Evolutionary conservation across 2,888 invertebrate species (phyloP).

Genomic region (Chalcosyrphus nemorum): DNA sequence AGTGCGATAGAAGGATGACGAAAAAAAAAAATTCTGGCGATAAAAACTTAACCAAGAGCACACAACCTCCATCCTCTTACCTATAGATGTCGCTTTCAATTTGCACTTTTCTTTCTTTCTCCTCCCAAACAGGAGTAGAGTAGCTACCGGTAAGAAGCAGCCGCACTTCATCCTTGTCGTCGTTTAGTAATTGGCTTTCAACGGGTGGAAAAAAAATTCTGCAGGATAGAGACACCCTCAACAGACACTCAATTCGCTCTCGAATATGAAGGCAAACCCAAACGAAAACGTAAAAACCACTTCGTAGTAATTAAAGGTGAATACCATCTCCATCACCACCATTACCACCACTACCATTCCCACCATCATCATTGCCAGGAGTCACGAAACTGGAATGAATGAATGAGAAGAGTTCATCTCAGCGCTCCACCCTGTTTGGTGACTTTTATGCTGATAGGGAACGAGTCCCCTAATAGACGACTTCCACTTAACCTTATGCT

Average conservation of each 20-base stretch:
- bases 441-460: constrained; percentile 23
- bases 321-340: too few relatives aligned
- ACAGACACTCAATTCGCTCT: constrained; percentile 24
- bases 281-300: constrained; percentile 62
- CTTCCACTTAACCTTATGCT: constrained; percentile 55
- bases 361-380: too few relatives aligned
- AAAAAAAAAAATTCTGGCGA: neutral
- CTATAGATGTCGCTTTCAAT: constrained; percentile 60
- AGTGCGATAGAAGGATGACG: constrained; percentile 12
- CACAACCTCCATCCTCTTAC: neutral
- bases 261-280: constrained; percentile 39
- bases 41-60: neutral
- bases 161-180: constrained; percentile 11
- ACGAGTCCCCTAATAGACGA: constrained; percentile 1
- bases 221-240: constrained; percentile 6
- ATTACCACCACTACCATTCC: too few relatives aligned
- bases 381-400: constrained; percentile 37
- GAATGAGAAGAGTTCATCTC: neutral
- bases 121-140: neutral
- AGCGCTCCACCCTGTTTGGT: too few relatives aligned
- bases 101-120: constrained; percentile 37
- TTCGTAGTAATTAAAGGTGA: constrained; percentile 64
- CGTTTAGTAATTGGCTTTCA: constrained; percentile 61
- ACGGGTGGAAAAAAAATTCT: constrained; percentile 22
- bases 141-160: constrained; percentile 8